Evolutionary conservation across 2,113 vertebrate species (phyloP), one percentile per base, ranked within the genome.

Genomic region (Alces alces): DNA sequence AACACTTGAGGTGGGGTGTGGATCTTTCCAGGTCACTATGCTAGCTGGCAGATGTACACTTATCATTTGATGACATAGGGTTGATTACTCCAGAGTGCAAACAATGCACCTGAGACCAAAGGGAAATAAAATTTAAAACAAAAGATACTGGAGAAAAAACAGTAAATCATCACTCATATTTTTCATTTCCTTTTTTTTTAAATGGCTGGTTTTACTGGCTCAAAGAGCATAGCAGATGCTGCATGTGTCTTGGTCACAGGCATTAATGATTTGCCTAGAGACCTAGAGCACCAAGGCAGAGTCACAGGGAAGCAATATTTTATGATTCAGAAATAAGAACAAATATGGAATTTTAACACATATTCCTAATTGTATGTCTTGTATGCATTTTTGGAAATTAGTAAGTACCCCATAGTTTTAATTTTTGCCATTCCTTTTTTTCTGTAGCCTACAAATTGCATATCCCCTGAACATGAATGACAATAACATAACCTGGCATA

Each of bases 151-250:
- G 43, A 50, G 39, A 1, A 93, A 88, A 97, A 73, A 82, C 8
- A 43, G 70, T 96, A 64, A 70, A 95, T 47, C 54, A 87, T 36
- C 92, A 70, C 95, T 97, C 7, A 94, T 96, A 78, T 88, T 98
- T 98, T 95, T 73, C 50, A 50, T 97, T 97, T 96, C 27, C 4
- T 73, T 93, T 86, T 55, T 87, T 87, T 94, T 97, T 91, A 97
- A 98, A 95, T 84, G 45, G n/a, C 0, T 88, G 2, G 6, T 97
- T 98, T 98, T 96, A 96, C 86, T 93, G 54, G 39, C 80, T 97
- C 16, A 76, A 55, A 25, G 21, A 78, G 82, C 28, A 21, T 25
- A 94, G 87, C 90, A 98, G 84, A 97, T 91, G 73, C 93, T 97
- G 47, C 45, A 45, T 55, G 61, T 80, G 15, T 11, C 86, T 98